Conservation (phyloP, 2,888 invertebrate genomes). For the Scrobipalpa atriplicella region DNA sequence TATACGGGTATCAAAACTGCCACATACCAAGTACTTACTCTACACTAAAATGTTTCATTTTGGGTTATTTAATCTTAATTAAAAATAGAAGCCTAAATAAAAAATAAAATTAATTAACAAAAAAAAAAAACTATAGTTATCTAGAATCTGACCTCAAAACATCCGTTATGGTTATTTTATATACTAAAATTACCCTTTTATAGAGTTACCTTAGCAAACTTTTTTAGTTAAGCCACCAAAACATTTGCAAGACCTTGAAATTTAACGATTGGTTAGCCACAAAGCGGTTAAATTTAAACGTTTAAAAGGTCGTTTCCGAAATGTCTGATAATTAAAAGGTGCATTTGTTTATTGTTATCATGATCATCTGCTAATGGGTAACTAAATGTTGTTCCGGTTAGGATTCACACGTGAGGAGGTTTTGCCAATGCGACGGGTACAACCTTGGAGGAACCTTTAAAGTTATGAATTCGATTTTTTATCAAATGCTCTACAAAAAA, state of each 20-base stretch:
- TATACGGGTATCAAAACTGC: no score
- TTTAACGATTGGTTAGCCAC: not conserved
- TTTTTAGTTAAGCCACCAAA: conserved; percentile 3
- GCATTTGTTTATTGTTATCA: not conserved
- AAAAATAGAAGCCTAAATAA: no score
- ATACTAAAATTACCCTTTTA: not conserved
- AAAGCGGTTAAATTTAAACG: not conserved
- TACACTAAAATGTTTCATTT: no score
- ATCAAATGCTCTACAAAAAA: not conserved
- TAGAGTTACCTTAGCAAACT: not conserved
- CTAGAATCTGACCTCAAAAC: no score
- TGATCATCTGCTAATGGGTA: not conserved
- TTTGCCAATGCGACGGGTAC: not conserved
- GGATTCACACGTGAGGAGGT: conserved; percentile 15
- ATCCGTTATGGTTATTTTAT: not conserved
- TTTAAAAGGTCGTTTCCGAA: no score
- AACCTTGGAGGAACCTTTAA: not conserved
- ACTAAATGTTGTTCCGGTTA: not conserved
- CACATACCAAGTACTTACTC: no score
- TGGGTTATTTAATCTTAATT: no score
- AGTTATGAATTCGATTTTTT: no score
- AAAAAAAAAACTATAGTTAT: no score
- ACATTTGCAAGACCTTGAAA: conserved; percentile 8
- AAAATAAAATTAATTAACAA: no score
- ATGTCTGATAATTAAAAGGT: not conserved